Percentiles rank a stretch among this genome's conserved stretches.
These are phyloP conservation scores for Tricholaema leucomelas DNA, from an alignment of 2,113 vertebrate genomes.

Conservation along the genomic window DNA sequence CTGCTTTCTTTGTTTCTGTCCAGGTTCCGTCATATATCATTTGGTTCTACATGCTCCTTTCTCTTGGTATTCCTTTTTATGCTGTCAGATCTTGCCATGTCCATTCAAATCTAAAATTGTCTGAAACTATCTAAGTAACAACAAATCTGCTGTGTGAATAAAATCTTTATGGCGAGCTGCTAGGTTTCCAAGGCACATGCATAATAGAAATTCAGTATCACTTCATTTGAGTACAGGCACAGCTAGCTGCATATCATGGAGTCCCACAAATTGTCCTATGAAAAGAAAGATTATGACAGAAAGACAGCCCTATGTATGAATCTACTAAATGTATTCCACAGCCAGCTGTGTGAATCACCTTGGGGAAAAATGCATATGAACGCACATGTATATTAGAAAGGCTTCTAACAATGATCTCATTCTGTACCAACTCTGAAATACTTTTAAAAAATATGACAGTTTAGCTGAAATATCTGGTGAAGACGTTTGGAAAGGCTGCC, in stretches of 20 bases:
- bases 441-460: conserved; percentile 47
- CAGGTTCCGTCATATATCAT: conserved; percentile 72
- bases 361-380: conserved; percentile 49
- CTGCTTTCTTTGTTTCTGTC: conserved; percentile 69
- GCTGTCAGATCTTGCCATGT: conserved; percentile 79
- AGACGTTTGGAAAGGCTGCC: conserved; percentile 37
- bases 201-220: conserved; percentile 82
- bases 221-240: conserved; percentile 72
- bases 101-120: conserved; percentile 82
- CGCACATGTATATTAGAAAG: conserved; percentile 57
- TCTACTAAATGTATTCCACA: conserved; percentile 60
- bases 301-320: conserved; percentile 51
- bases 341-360: conserved; percentile 56
- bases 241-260: conserved; percentile 72
- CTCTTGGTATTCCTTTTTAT: conserved; percentile 76
- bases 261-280: conserved; percentile 75
- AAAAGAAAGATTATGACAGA: conserved; percentile 73
- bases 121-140: conserved; percentile 81
- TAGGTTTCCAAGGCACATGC: conserved; percentile 79
- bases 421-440: conserved; percentile 58
- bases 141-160: conserved; percentile 82
- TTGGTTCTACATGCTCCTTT: conserved; percentile 71
- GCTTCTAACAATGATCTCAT: conserved; percentile 66
- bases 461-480: conserved; percentile 62
- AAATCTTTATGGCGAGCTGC: conserved; percentile 80